A percentile compares a stretch with the other conserved stretches of the same genome.
Evolutionary conservation across 2,113 vertebrate genomes (phyloP).

Genomic region (Macaca mulatta): DNA sequence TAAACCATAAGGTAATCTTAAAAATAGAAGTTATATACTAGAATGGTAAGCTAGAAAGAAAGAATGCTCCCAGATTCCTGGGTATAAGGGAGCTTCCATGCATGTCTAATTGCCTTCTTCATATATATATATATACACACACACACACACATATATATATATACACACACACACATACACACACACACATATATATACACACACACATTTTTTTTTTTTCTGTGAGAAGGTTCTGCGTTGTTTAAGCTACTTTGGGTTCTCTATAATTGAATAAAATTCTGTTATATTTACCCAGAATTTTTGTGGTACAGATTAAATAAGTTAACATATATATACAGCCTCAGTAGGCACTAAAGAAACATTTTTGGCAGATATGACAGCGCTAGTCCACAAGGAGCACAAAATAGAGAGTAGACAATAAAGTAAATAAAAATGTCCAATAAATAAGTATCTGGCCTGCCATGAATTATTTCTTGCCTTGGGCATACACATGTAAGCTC

Average conservation of each 20-base stretch:
- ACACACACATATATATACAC: rapidly evolving
- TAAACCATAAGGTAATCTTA: background rate
- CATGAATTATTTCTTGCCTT: background rate
- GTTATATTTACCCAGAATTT: background rate
- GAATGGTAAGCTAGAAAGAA: background rate
- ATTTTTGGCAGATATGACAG: background rate
- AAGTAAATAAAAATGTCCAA: background rate
- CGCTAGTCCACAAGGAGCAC: background rate
- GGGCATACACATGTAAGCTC: background rate
- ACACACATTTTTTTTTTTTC: background rate
- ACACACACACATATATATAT: rapidly evolving
- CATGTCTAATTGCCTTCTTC: background rate
- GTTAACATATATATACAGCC: background rate
- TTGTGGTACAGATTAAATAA: background rate
- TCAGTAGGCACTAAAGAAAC: background rate
- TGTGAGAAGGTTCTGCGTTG: background rate
- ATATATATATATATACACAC: rapidly evolving
- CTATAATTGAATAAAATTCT: background rate
- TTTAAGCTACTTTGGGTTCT: background rate
- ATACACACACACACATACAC: rapidly evolving
- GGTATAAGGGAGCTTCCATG: rapidly evolving
- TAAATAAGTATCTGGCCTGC: background rate
- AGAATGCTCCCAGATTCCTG: background rate
- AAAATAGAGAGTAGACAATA: background rate
- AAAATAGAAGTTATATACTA: background rate